A percentile compares a stretch with the other conserved stretches of the same genome.
These are phyloP conservation scores for Ammospiza caudacuta DNA, from an alignment of 2,113 vertebrate species.

Conservation along the genomic window DNA sequence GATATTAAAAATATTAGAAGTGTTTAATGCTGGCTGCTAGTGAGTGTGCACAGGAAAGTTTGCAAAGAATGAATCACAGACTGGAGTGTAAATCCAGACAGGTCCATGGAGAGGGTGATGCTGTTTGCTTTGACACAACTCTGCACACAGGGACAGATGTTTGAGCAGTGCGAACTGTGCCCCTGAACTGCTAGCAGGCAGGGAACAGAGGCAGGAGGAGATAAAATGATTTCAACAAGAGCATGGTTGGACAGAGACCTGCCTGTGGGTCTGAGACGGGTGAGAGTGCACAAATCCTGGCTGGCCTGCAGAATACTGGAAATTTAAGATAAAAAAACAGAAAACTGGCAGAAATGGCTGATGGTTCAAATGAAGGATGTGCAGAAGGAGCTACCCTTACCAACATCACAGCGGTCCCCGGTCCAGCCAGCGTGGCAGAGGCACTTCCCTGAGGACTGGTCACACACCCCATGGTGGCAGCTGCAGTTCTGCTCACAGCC, in stretches of 20 bases:
- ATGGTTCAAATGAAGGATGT: background rate
- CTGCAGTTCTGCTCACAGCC: slow-evolving; percentile 45
- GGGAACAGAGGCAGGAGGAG: background rate
- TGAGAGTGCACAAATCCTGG: background rate
- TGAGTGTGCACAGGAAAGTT: background rate
- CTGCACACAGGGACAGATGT: no score
- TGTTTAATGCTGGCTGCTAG: background rate
- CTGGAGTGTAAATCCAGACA: background rate
- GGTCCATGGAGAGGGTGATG: background rate
- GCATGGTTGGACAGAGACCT: background rate
- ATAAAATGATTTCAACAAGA: background rate
- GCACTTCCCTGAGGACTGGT: background rate
- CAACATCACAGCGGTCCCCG: slow-evolving; percentile 6
- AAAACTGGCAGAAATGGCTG: background rate
- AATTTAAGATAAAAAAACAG: background rate
- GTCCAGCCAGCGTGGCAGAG: slow-evolving; percentile 15
- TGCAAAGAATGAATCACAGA: background rate
- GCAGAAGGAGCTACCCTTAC: background rate
- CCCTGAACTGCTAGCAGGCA: background rate
- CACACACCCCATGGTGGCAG: slow-evolving; percentile 46
- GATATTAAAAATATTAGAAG: background rate
- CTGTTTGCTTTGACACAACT: background rate
- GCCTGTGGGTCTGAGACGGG: background rate
- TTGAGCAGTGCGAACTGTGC: background rate
- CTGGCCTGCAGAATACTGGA: background rate